Base-by-base conservation (phyloP, 2,113 vertebrate species). In the Ophthalmolycus amberensis region DNA sequence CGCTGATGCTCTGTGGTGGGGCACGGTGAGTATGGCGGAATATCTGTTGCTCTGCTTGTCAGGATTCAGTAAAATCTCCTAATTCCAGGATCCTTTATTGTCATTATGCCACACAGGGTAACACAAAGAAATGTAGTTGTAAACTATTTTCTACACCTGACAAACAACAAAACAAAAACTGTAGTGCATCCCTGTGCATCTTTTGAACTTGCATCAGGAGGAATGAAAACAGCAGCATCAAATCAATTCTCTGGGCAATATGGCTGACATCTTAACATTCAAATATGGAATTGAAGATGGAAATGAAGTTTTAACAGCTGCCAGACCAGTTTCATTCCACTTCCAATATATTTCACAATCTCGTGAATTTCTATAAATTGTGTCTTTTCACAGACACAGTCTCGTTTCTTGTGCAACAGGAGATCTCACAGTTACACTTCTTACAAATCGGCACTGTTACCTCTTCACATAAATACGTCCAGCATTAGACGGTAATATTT, bases 1-100 rank as follows among this genome's bases (percentile, higher is more conserved):
- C 32, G 98, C 98, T 62, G 98, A 99, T 84, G 98, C 98, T 80
- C 94, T 99, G 84, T 99, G 98, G 98, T 99, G 98, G 98, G 98
- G 98, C 89, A 99, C 97, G 81, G 98, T 99, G 95, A 97, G 98
- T 96, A 90, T 52, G n/a, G 9, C 25, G 37, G 11, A 25, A n/a
- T 10, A 42, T 42, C 16, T 63, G 25, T 6, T 0, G 14, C 32
- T 25, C 42, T 63, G 16, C 1, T 44, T 46, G 27, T 9, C n/a
- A 48, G 14, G 27, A 22, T 44, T 60, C 14, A 42, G 65, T 42
- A 11, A 32, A n/a, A 42, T 9, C 20, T 42, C 11, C 7, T 3
- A 18, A 59, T 56, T 56, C n/a, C 25, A 56, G 5, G 15, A 56
- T 11, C 3, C 5, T 25, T n/a, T 11, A 25, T 54, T 25, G n/a